These are phyloP conservation scores for Carposina sasakii DNA, from an alignment of 1,140 invertebrate genomes.

Conservation along the genomic window DNA sequence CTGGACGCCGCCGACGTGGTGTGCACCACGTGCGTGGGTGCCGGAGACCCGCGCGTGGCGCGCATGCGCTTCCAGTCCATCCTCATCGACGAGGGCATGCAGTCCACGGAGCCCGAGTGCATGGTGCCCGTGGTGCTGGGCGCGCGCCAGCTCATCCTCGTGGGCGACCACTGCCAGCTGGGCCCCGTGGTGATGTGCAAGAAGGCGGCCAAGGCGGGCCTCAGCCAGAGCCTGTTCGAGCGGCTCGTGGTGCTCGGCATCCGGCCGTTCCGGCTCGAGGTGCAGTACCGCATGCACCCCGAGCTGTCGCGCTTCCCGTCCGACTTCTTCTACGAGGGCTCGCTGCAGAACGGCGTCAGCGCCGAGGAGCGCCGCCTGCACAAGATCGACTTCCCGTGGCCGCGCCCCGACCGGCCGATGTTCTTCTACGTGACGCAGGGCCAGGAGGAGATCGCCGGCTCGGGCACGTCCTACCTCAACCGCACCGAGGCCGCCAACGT, in stretches of 20 bases:
- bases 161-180: constrained; percentile 99
- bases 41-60: constrained; percentile 94
- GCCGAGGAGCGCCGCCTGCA: constrained; percentile 92
- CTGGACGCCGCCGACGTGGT: constrained; percentile 98
- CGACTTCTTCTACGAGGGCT: constrained; percentile 99
- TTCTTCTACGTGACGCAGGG: constrained; percentile 99
- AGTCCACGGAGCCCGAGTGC: constrained; percentile 98
- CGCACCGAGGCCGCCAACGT: constrained; percentile 98
- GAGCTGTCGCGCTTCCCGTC: constrained; percentile 97
- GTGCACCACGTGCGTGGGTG: constrained; percentile 98
- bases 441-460: constrained; percentile 98
- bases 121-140: constrained; percentile 99
- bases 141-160: constrained; percentile 95
- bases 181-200: constrained; percentile 99
- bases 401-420: constrained; percentile 96
- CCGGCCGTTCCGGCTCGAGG: constrained; percentile 94
- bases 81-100: constrained; percentile 97
- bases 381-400: constrained; percentile 98
- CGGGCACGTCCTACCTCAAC: constrained; percentile 98
- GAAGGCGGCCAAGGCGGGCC: constrained; percentile 96
- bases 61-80: constrained; percentile 97
- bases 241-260: constrained; percentile 97
- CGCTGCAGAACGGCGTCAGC: constrained; percentile 98
- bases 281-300: constrained; percentile 99
- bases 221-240: constrained; percentile 98